Evolutionary conservation across 35 echinoderm and acorn worm species (phyloP), one percentile per base, ranked within the genome.

Genomic region (Acanthaster planci): DNA sequence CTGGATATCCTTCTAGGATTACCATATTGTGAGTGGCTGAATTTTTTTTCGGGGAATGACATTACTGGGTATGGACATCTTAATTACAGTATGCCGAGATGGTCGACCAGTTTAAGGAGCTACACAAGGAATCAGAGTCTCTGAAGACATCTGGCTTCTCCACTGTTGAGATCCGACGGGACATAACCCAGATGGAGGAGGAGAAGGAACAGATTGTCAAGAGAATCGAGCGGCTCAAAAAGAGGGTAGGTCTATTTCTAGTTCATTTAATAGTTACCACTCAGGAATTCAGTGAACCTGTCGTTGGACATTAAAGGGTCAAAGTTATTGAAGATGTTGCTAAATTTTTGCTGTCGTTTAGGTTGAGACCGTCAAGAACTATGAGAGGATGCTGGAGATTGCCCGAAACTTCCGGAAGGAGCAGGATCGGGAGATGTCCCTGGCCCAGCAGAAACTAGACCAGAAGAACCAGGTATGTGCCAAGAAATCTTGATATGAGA

Each of bases 91-190:
- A 99, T 86, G 91, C 93, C 14, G 88, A 87, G 37, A 77, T 93
- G 82, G 89, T 99, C 16, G 92, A 91, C 38, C 52, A 47, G 14
- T 99, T 99, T 80, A 99, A 91, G 76, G 64, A 82, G 26, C 76
- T 99, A 1, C 96, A 99, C 86, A 94, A 93, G 77, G 92, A 88
- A 19, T 87, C 88, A 1, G 92, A 91, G 76, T 80, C 86, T 35
- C 64, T 99, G n/a, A 93, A 93, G 78, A 91, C 88, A 35, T 99
- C 96, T 23, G 92, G 88, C 9, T 99, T 93, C 82, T 99, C 96
- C 4, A 90, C 96, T 40, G 54, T 86, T 31, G 96, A 99, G 39
- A 94, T 99, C 86, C 85, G 86, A 57, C 93, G 91, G 51, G 96
- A 93, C 27, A 94, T 94, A 30, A 67, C 81, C 44, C 96, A 99